phyloP scores from a whole-genome alignment of 2,113 vertebrate species.

The Pterophyllum scalare region DNA sequence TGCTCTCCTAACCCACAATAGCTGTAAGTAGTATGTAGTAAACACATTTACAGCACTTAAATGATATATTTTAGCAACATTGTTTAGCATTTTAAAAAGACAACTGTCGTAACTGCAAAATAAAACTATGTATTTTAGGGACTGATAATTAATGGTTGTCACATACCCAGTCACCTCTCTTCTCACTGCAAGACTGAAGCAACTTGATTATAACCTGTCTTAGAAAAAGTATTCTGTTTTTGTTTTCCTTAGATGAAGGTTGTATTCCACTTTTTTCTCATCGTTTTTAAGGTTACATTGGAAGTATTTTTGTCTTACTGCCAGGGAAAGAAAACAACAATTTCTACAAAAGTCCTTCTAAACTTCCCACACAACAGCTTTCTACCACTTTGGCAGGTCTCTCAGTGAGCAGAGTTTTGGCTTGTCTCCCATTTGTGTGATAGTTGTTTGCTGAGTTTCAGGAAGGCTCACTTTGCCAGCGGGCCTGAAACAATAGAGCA shows the following conservation, averaged over 20 bases:
- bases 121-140: background rate
- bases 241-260: background rate
- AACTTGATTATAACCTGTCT: background rate
- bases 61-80: constrained; percentile 19
- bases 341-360: constrained; percentile 57
- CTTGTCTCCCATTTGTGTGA: constrained; percentile 45
- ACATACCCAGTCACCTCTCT: background rate
- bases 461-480: constrained; percentile 70
- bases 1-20: constrained; percentile 5
- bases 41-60: background rate
- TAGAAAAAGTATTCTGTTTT: background rate
- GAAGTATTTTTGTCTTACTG: constrained; percentile 25
- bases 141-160: constrained; percentile 33
- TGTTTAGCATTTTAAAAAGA: constrained; percentile 6
- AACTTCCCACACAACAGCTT: constrained; percentile 66
- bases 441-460: constrained; percentile 68
- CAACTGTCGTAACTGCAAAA: constrained; percentile 19
- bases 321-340: constrained; percentile 49
- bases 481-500: constrained; percentile 72
- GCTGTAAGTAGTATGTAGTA: background rate
- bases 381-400: constrained; percentile 61
- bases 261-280: background rate
- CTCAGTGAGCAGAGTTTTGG: constrained; percentile 56
- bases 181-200: background rate
- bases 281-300: background rate